Evolutionary conservation across 2,113 vertebrate species (phyloP).

Genomic region (Crotalus tigris): DNA sequence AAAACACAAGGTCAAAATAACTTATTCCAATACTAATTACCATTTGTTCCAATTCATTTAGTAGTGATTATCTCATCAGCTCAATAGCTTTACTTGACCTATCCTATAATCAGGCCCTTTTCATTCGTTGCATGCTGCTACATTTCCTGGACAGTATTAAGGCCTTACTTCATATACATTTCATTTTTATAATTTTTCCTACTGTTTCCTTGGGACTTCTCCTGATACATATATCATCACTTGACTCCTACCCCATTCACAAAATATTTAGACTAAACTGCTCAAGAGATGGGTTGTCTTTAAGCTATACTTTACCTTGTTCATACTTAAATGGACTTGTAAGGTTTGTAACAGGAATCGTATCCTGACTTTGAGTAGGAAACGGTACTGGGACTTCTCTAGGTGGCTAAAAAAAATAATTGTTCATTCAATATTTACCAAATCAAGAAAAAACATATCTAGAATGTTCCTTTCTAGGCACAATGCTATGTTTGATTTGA

Average conservation of each 20-base stretch:
- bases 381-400: not conserved
- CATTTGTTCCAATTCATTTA: not conserved
- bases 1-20: not conserved
- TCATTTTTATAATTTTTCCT: not conserved
- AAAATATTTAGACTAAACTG: not conserved
- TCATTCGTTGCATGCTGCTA: not conserved
- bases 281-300: not conserved
- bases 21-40: not conserved
- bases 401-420: not conserved
- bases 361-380: constrained; percentile 21
- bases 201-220: not conserved
- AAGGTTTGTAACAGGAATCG: constrained; percentile 47
- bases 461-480: not conserved
- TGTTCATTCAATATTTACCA: not conserved
- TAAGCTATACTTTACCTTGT: constrained; percentile 59
- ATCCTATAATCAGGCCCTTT: not conserved
- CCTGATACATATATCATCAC: not conserved
- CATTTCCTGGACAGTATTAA: not conserved
- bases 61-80: not conserved
- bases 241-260: not conserved
- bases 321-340: constrained; percentile 50
- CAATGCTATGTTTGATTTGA: not conserved
- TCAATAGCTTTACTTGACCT: not conserved
- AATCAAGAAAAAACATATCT: not conserved
- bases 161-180: not conserved